Evolutionary conservation across 2,888 invertebrate genomes (phyloP).

Genomic region (Poecilobothrus nobilitatus): DNA sequence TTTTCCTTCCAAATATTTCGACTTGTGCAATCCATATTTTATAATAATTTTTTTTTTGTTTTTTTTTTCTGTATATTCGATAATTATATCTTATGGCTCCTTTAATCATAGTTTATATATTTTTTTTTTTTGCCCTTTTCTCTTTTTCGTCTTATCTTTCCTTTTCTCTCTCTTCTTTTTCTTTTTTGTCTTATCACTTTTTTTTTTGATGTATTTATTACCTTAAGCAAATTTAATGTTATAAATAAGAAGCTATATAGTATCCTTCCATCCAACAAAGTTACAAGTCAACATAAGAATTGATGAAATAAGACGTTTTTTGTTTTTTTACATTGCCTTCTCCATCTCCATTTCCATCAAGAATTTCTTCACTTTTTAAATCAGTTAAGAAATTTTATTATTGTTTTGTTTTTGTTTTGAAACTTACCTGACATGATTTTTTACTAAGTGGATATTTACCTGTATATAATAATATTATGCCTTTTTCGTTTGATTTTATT

Average conservation of each 20-base stretch:
- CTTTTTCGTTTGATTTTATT: not conserved
- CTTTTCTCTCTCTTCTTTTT: not conserved
- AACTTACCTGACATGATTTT: not conserved
- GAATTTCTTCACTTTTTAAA: too few relatives aligned
- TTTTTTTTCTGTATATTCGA: not conserved
- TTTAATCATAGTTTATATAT: too few relatives aligned
- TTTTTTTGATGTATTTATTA: not conserved
- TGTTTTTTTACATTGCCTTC: not conserved
- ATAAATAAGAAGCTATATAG: not conserved
- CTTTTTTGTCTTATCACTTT: not conserved
- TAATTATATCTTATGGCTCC: not conserved
- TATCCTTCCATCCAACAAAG: not conserved
- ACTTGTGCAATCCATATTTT: too few relatives aligned
- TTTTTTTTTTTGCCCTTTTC: not conserved
- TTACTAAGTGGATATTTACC: slow-evolving; percentile 1
- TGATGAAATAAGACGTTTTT: not conserved
- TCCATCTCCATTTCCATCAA: too few relatives aligned
- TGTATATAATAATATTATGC: not conserved
- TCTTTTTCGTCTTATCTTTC: not conserved
- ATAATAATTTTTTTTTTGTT: too few relatives aligned
- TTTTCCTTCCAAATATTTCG: too few relatives aligned
- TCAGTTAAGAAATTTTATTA: too few relatives aligned
- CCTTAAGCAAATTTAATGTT: not conserved
- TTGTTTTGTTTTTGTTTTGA: not conserved
- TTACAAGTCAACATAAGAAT: not conserved